Conservation (phyloP, 2,888 invertebrate species). For the Thereva nobilitata region DNA sequence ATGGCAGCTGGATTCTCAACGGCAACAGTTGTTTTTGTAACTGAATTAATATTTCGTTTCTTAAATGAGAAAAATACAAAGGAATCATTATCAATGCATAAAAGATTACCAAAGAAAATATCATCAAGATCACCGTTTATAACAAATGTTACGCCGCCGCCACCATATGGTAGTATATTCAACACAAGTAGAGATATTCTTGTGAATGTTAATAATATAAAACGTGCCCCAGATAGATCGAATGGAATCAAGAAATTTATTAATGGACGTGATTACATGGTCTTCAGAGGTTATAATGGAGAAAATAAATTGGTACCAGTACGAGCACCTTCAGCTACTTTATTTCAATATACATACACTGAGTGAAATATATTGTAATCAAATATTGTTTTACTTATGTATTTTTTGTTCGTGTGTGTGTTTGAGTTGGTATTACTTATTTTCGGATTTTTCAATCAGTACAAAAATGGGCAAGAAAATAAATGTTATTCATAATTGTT, state of each 20-base stretch:
- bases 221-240: not conserved
- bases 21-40: conserved; percentile 67
- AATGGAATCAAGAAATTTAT: conserved; percentile 63
- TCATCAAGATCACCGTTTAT: conserved; percentile 2
- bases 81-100: too few species aligned
- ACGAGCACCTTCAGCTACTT: conserved; percentile 74
- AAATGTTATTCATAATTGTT: too few species aligned
- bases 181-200: conserved; percentile 42
- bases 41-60: conserved; percentile 63
- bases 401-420: too few species aligned
- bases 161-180: conserved; percentile 65
- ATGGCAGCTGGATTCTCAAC: conserved; percentile 71
- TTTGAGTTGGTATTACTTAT: too few species aligned
- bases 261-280: conserved; percentile 78
- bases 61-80: conserved; percentile 48
- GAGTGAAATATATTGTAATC: conserved; percentile 43
- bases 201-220: conserved; percentile 21
- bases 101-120: too few species aligned
- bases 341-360: conserved; percentile 67
- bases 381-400: not conserved
- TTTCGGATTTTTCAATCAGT: too few species aligned
- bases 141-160: conserved; percentile 61
- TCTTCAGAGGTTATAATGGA: conserved; percentile 65
- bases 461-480: too few species aligned
- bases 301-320: conserved; percentile 73